These are phyloP conservation scores for Thaumatotibia leucotreta DNA, from an alignment of 1,140 invertebrate genomes.

Conservation along the genomic window DNA sequence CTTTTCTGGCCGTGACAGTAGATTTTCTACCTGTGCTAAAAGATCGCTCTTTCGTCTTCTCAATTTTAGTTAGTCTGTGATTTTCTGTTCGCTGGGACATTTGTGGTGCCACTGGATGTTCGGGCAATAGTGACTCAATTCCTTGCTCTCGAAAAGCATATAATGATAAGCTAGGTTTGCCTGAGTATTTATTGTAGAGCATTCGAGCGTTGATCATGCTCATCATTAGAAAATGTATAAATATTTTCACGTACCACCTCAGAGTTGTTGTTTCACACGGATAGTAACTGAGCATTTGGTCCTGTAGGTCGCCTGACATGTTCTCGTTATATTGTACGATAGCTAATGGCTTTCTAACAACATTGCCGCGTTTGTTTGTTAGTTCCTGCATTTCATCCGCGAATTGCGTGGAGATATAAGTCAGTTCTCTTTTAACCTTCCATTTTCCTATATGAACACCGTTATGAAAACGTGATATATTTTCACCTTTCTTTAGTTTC, in stretches of 20 bases:
- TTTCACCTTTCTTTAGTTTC: constrained; percentile 43
- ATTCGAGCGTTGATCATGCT: constrained; percentile 24
- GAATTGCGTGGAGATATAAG: constrained; percentile 30
- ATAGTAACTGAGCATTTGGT: constrained; percentile 50
- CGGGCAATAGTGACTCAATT: neutral
- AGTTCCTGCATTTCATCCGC: constrained; percentile 22
- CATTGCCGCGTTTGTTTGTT: constrained; percentile 27
- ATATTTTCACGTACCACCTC: constrained; percentile 44
- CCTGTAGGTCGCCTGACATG: constrained; percentile 41
- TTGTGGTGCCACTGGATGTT: neutral
- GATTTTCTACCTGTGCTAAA: neutral
- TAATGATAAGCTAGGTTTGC: neutral
- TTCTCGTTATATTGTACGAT: constrained; percentile 43
- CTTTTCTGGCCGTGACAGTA: constrained; percentile 8
- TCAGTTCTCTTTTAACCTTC: constrained; percentile 34
- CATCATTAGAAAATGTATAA: constrained; percentile 33
- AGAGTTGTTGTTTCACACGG: constrained; percentile 41
- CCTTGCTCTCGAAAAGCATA: constrained; percentile 9
- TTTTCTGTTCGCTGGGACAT: neutral
- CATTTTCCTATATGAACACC: constrained; percentile 41
- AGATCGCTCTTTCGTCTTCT: neutral
- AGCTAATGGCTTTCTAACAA: constrained; percentile 31
- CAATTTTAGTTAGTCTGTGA: neutral
- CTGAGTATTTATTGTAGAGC: constrained; percentile 18
- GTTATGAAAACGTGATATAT: constrained; percentile 28